These are phyloP conservation scores for Thryonomys swinderianus DNA, from an alignment of 2,113 vertebrate genomes.

Conservation along the genomic window DNA sequence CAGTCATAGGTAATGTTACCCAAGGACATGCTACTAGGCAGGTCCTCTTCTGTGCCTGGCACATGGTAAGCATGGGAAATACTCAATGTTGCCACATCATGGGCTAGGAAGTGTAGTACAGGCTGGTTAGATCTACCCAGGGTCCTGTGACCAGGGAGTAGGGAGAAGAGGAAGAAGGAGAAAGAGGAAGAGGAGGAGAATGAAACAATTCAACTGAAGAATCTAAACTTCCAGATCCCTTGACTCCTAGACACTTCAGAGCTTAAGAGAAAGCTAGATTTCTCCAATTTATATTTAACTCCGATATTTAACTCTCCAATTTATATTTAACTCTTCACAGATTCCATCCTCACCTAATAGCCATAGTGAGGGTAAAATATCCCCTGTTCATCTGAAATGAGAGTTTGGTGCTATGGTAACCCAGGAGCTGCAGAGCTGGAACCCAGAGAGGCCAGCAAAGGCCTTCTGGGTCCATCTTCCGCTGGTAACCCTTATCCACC, in stretches of 20 bases:
- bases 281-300: background rate
- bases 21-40: background rate
- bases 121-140: background rate
- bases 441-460: background rate
- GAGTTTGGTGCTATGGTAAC: rapidly evolving
- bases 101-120: background rate
- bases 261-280: background rate
- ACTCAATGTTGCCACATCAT: background rate
- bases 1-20: too few relatives aligned
- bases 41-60: background rate
- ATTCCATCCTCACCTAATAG: background rate
- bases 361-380: background rate
- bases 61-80: background rate
- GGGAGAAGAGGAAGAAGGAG: too few relatives aligned
- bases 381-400: too few relatives aligned
- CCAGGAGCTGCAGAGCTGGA: rapidly evolving
- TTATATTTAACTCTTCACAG: background rate
- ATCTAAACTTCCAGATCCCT: background rate
- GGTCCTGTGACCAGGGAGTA: background rate
- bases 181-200: too few relatives aligned
- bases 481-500: background rate
- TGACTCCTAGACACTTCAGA: background rate
- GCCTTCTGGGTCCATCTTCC: rapidly evolving
- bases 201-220: background rate
- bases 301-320: too few relatives aligned